A percentile compares a stretch with the other conserved stretches of the same genome.
phyloP scores from a whole-genome alignment of 2,113 vertebrate species.

The Anoplopoma fimbria region DNA sequence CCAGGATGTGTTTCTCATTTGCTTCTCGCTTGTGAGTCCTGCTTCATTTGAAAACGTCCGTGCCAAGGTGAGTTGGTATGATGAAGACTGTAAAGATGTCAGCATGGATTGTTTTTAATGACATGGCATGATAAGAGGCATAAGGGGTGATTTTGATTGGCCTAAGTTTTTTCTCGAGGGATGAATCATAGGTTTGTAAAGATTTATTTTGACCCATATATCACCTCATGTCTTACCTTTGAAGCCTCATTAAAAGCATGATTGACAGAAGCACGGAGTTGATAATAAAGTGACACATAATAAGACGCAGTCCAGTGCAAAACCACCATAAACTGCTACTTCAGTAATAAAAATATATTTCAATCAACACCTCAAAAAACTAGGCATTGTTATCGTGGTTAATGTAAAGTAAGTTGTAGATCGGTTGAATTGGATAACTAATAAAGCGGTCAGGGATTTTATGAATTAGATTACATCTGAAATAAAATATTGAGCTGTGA shows the following conservation, averaged over 20 bases:
- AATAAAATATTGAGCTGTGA: too few relatives aligned
- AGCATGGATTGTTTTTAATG: not conserved
- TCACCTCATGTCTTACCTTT: not conserved
- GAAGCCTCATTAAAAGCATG: not conserved
- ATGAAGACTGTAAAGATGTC: not conserved
- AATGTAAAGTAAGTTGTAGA: too few relatives aligned
- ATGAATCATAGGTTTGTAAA: not conserved
- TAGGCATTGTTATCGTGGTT: too few relatives aligned
- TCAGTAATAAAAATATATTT: too few relatives aligned
- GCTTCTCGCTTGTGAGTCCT: slow-evolving; percentile 98
- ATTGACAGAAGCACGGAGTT: not conserved
- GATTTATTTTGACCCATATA: not conserved
- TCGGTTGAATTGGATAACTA: too few relatives aligned
- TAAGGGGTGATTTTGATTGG: not conserved
- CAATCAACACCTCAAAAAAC: too few relatives aligned
- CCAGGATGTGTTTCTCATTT: slow-evolving; percentile 98
- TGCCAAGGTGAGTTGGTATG: slow-evolving; percentile 89
- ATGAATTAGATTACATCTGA: too few relatives aligned
- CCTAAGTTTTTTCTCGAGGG: not conserved
- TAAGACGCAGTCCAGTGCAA: too few relatives aligned
- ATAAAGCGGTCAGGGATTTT: too few relatives aligned
- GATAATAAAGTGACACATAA: not conserved
- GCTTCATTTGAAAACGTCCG: slow-evolving; percentile 99
- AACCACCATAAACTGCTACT: too few relatives aligned
- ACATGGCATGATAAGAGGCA: not conserved